phyloP scores from a whole-genome alignment of 2,113 vertebrate genomes.

The Rhagologus leucostigma region DNA sequence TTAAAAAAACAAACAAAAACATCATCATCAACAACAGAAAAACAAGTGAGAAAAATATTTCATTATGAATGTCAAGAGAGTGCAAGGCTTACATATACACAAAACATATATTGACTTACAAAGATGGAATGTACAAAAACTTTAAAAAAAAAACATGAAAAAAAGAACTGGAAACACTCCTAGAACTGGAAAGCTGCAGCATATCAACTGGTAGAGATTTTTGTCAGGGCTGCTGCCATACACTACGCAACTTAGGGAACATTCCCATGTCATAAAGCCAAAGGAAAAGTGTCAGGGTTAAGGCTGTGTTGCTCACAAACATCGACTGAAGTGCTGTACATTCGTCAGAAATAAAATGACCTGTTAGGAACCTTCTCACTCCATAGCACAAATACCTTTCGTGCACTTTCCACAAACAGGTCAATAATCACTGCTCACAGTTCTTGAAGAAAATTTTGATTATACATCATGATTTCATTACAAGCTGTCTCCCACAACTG shows the following conservation, averaged over 20 bases:
- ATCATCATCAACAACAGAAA: neutral
- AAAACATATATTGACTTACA: constrained; percentile 50
- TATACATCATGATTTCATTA: constrained; percentile 49
- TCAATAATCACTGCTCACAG: constrained; percentile 42
- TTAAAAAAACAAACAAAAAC: neutral
- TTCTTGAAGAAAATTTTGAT: constrained; percentile 49
- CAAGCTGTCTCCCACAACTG: constrained; percentile 49
- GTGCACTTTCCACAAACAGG: constrained; percentile 42
- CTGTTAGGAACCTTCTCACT: constrained; percentile 9
- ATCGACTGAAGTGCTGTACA: constrained; percentile 70
- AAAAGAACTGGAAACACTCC: neutral
- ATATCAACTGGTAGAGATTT: constrained; percentile 22
- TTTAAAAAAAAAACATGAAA: neutral
- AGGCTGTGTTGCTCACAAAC: constrained; percentile 76
- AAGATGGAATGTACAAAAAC: constrained; percentile 78
- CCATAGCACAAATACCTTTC: constrained; percentile 9
- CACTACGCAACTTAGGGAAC: constrained; percentile 45
- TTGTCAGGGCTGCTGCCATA: constrained; percentile 29
- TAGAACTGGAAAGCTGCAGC: constrained; percentile 49
- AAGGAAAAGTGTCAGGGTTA: constrained; percentile 68
- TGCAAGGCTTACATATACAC: constrained; percentile 62
- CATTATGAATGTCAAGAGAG: constrained; percentile 47
- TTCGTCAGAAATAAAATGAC: constrained; percentile 60
- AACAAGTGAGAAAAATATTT: constrained; percentile 28
- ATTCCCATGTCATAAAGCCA: constrained; percentile 70